Evolutionary conservation across 1,140 invertebrate genomes (phyloP), one percentile per base, ranked within the genome.

Genomic region (Gerris buenoi): DNA sequence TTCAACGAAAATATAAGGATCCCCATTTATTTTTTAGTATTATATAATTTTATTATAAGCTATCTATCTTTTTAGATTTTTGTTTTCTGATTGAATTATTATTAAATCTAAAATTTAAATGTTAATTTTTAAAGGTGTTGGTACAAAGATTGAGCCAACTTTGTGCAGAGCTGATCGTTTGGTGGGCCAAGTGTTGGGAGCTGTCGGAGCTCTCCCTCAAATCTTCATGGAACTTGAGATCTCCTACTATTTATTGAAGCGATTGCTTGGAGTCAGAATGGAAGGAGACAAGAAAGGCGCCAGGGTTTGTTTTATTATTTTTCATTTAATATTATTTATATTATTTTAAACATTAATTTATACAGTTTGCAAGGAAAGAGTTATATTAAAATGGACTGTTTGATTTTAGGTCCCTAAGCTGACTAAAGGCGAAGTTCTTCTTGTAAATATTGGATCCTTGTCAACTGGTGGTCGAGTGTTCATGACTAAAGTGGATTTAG

Each of bases 201-300:
- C 95, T 29, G 93, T 98, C 33, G 95, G 93, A 23, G 89, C 92
- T 46, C 79, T 99, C 66, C 97, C 97, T 0, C 91, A 95, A 74
- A 99, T 99, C 74, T 99, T 95, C 78, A 95, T 93, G 70, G 97
- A 99, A 78, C 82, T 99, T 65, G 95, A 98, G 84, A 95, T 99
- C 74, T 97, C 95, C 1, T 99, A 97, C 79, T 98, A 97, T 80
- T 81, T 99, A 29, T 80, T 99, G 27, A 90, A 97, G 75, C 84
- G 97, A 72, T 81, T 99, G 61, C 81, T 99, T 1, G 97, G 97
- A 60, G 97, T 99, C 0, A 87, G 95, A 76, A 99, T 94, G 0
- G 97, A 99, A 79, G 97, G 95, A 18, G 97, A 98, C 74, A 98
- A 98, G 76, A 99, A 98, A 78, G 97, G 90, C 27, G 96, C 97